A percentile compares a stretch with the other conserved stretches of the same genome.
These are phyloP conservation scores for Sanderia malayensis DNA, from an alignment of 30 jellyfish, hydroid and myxozoan genomes.

Conservation along the genomic window DNA sequence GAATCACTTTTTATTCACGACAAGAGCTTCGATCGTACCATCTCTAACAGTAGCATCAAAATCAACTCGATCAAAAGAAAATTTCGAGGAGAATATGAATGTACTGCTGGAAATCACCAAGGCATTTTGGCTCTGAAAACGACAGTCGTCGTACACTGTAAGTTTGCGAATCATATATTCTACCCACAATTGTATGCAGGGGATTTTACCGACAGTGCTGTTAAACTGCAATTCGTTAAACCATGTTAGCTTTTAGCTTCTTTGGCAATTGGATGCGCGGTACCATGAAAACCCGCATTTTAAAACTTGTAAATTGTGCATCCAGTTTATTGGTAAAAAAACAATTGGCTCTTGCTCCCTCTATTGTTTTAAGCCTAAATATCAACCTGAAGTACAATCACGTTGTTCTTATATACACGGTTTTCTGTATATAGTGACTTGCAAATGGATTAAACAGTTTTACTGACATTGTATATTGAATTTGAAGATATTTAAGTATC, in stretches of 20 bases:
- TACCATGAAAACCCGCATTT: neutral
- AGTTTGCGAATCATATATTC: too few relatives aligned
- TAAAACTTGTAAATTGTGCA: too few relatives aligned
- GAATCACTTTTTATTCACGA: neutral
- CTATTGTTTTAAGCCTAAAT: too few relatives aligned
- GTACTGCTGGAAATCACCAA: slow-evolving; percentile 44
- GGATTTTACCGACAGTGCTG: neutral
- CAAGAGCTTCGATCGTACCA: slow-evolving; percentile 28
- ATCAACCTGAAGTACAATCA: too few relatives aligned
- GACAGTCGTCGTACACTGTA: slow-evolving; percentile 35
- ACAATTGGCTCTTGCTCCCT: too few relatives aligned
- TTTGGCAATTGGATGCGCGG: neutral
- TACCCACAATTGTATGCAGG: neutral
- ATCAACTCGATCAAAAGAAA: slow-evolving; percentile 2
- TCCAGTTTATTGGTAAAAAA: too few relatives aligned
- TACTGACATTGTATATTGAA: too few relatives aligned
- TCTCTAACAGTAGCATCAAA: slow-evolving; percentile 30
- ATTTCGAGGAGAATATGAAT: slow-evolving; percentile 36
- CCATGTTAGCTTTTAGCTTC: too few relatives aligned
- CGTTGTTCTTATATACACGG: too few relatives aligned
- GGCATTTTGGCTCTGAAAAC: slow-evolving; percentile 4
- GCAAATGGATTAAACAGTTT: too few relatives aligned
- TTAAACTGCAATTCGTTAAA: neutral
- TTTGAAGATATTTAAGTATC: too few relatives aligned
- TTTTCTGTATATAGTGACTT: too few relatives aligned